phyloP scores from a whole-genome alignment of 2,888 invertebrate species.

The Magallana nippona region DNA sequence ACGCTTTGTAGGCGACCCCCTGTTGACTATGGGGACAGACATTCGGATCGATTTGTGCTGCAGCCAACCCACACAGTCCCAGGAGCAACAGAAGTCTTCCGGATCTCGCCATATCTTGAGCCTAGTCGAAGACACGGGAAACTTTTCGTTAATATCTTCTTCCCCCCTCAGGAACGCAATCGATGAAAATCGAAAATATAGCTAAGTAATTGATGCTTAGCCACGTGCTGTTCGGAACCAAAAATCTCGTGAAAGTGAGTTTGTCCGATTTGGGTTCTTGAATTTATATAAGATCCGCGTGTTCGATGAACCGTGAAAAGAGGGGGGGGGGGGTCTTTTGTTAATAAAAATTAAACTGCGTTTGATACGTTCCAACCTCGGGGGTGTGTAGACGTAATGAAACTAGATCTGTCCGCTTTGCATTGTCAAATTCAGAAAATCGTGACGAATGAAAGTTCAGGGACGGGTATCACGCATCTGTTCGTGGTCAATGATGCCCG shows the following conservation, averaged over 20 bases:
- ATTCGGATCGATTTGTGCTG: background rate
- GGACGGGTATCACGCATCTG: background rate
- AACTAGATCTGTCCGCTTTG: background rate
- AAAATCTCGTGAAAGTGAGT: no score
- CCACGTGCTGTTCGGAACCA: no score
- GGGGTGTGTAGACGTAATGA: background rate
- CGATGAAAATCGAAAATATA: background rate
- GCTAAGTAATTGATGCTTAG: no score
- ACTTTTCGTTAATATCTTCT: background rate
- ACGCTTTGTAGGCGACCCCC: background rate
- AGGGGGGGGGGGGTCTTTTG: no score
- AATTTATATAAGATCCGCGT: no score
- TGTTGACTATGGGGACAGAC: background rate
- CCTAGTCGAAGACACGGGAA: background rate
- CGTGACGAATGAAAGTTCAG: conserved; percentile 7
- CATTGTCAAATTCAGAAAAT: background rate
- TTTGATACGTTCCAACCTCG: no score
- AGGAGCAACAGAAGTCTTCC: background rate
- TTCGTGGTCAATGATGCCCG: background rate
- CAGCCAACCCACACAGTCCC: background rate
- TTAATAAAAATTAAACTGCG: no score
- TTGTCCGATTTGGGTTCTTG: no score
- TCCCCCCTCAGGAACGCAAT: background rate
- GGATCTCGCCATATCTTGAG: background rate
- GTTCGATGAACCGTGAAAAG: no score